Evolutionary conservation across 2,113 vertebrate species (phyloP), one percentile per base, ranked within the genome.

Genomic region (Mobula hypostoma): DNA sequence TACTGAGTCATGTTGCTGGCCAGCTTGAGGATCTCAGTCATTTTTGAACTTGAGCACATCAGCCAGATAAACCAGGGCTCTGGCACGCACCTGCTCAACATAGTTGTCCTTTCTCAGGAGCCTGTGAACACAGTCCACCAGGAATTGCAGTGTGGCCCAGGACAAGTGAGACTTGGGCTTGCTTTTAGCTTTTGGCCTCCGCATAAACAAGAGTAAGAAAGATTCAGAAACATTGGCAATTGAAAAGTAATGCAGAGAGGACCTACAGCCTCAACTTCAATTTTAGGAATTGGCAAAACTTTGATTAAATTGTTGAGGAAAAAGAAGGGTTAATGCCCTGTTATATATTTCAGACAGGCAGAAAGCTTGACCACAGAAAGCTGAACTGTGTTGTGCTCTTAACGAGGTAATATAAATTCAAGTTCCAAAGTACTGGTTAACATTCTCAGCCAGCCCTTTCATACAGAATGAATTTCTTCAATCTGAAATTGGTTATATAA

Each of bases 371-470:
- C 27, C n/a, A 11, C 63, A 90, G 63, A 90, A 66, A 90, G n/a
- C 61, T 68, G 29, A 66, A 66, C 6, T 8, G 66, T 61, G 27
- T 61, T 88, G 85, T 5, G 14, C 58, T 36, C n/a, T n/a, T 66
- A 68, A 90, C 14, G 17, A 32, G n/a, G 85, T 90, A 90, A 90
- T 90, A 61, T 90, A 32, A 36, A 90, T 66, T 90, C 61, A 90
- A 63, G 58, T 88, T 15, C 85, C 27, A 88, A 66, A 66, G 85
- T 88, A 15, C 58, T 66, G 85, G 66, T 90, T 88, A 63, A 63
- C 56, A 88, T 63, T 88, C 83, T 63, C 83, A 88, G 21, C 27
- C 56, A n/a, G 56, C 0, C 83, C 83, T 66, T 90, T 29, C 61
- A 90, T 90, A 15, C 2, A 63, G 8, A 87, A 56, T 83, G 80